Conservation (phyloP, 2,797 vertebrate genomes). For the Choloepus didactylus region DNA sequence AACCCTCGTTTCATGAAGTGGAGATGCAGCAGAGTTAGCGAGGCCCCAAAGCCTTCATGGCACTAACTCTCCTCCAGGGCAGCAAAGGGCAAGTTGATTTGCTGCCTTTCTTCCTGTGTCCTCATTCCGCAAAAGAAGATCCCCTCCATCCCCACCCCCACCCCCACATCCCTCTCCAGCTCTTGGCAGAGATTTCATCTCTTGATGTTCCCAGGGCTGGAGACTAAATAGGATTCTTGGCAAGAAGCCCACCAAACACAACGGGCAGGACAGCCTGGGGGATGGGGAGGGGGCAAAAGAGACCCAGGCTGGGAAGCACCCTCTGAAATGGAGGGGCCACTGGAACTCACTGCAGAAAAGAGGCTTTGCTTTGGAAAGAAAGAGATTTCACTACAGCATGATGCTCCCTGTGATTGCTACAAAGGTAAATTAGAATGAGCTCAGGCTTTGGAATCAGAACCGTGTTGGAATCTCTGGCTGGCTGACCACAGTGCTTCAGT, state of each 20-base stretch:
- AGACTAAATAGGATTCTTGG: neutral
- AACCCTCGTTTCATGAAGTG: constrained; percentile 66
- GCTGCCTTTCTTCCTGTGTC: neutral
- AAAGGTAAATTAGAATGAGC: neutral
- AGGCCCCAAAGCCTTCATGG: neutral
- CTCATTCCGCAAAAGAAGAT: neutral
- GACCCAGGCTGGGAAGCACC: neutral
- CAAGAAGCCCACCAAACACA: fast-evolving
- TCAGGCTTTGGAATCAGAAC: neutral
- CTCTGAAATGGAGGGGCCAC: neutral
- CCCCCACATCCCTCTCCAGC: fast-evolving
- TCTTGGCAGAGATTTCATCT: neutral
- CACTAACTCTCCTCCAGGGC: constrained; percentile 42
- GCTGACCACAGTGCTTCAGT: neutral
- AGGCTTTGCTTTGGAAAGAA: neutral
- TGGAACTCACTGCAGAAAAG: fast-evolving
- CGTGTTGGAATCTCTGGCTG: neutral
- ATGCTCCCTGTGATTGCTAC: fast-evolving
- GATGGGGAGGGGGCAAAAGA: neutral
- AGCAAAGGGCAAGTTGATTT: constrained; percentile 47
- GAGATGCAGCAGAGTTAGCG: constrained; percentile 7
- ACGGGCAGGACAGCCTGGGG: too few species aligned
- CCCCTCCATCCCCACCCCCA: neutral
- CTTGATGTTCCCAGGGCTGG: neutral
- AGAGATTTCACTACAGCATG: neutral